Base-by-base conservation (phyloP, 2,113 vertebrate species). In the Pundamilia nyererei region DNA sequence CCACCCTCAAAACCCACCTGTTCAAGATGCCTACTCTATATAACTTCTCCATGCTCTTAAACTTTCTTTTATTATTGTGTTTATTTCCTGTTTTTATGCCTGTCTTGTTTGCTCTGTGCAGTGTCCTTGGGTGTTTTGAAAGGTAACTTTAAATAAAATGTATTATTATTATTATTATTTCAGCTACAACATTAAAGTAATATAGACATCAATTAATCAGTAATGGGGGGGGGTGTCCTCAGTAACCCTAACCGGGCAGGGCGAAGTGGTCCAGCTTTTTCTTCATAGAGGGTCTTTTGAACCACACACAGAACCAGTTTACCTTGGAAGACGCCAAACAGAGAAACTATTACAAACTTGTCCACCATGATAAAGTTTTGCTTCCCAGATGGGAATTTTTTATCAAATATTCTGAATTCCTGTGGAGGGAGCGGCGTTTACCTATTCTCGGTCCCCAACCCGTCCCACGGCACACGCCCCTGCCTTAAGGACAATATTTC, bases 241-340 rank as follows among this genome's bases (percentile, higher is more conserved):
- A 0, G 24, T 26, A 26, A 56, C 12, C 24, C 55, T 29, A 29
- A 56, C 55, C 12, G 0, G 0, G 1, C 54, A 56, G 54, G 26
- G 13, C 0, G 13, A 58, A 31, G 56, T 31, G 26, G 15, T 62
- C 29, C 29, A 10, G 15, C 15, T 62, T 11, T 11, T 62, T 35
- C 31, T 35, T 35, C 15, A 33, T 33, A 15, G 15, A 62, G 58
- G 17, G 31, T 35, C 58, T 62, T 62, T 19, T 62, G 31, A 35
- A 62, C 0, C 3, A 4, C 58, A 62, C 58, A 6, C 58, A 0
- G 58, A 62, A 33, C 3, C 15, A 62, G 29, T 62, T 58, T 33
- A 60, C 56, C 58, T 62, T 33, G 58, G 29, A 62, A 62, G 2
- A 62, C 29, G 15, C 15, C 29, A 62, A 62, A 62, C 29, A 19